Evolutionary conservation across 2,113 vertebrate species (phyloP).

Genomic region (Zosterops borbonicus): DNA sequence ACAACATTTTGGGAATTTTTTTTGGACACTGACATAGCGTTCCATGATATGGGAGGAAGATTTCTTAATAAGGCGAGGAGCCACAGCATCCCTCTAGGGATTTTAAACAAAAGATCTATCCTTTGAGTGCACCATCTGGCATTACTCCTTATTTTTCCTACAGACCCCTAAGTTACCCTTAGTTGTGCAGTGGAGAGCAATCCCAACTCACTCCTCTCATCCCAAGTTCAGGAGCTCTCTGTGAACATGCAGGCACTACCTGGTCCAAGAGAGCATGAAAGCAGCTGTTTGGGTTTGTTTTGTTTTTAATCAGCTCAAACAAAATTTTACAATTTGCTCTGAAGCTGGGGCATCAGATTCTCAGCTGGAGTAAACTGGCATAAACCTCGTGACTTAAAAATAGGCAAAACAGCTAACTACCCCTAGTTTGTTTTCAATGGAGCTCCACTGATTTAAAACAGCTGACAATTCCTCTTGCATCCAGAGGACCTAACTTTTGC

Average conservation of each 20-base stretch:
- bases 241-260: neutral
- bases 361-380: neutral
- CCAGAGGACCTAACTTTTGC: conserved; percentile 31
- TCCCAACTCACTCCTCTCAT: neutral
- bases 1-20: neutral
- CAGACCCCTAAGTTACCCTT: neutral
- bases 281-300: neutral
- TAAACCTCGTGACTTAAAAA: conserved; percentile 13
- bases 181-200: neutral
- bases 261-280: neutral
- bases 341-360: neutral
- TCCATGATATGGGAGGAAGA: neutral
- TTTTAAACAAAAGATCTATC: neutral
- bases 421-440: conserved; percentile 33
- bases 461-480: conserved; percentile 31
- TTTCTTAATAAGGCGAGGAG: conserved; percentile 14
- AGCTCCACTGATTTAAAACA: conserved; percentile 52
- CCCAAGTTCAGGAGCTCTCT: neutral
- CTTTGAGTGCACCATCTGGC: neutral
- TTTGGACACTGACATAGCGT: neutral
- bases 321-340: neutral
- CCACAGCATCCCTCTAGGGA: neutral
- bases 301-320: neutral
- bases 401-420: conserved; percentile 10
- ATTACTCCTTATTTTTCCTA: neutral